A percentile compares a stretch with the other conserved stretches of the same genome.
phyloP scores from a whole-genome alignment of 2,888 invertebrate species.

The Listrodromus nycthemerus region DNA sequence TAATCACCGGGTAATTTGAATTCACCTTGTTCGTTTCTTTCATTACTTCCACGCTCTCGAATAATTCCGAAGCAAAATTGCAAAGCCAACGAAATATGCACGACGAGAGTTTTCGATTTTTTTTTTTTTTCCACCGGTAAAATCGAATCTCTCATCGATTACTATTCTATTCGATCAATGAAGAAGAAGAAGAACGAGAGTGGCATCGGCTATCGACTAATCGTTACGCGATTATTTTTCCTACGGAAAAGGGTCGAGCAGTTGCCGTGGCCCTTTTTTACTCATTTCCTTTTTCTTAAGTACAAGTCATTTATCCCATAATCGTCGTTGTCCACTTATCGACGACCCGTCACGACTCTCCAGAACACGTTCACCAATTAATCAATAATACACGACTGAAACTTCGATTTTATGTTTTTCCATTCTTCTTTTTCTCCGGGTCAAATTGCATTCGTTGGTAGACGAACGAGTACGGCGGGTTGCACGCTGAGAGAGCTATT shows the following conservation, averaged over 20 bases:
- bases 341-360: conserved; percentile 65
- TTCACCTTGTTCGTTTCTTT: conserved; percentile 2
- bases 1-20: conserved; percentile 48
- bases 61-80: conserved; percentile 44
- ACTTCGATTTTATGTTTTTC: conserved; percentile 39
- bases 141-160: conserved; percentile 73
- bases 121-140: conserved; percentile 74
- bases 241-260: conserved; percentile 66
- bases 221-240: conserved; percentile 43
- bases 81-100: conserved; percentile 67
- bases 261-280: conserved; percentile 71
- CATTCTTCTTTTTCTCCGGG: conserved; percentile 66
- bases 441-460: conserved; percentile 80
- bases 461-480: conserved; percentile 78
- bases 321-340: conserved; percentile 44
- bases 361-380: conserved; percentile 46
- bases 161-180: conserved; percentile 72
- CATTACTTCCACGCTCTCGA: not conserved
- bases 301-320: conserved; percentile 60
- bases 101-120: conserved; percentile 70
- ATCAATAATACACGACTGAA: conserved; percentile 43
- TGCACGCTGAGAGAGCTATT: conserved; percentile 59
- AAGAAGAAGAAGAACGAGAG: conserved; percentile 63
- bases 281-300: conserved; percentile 63
- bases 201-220: conserved; percentile 49